phyloP scores from a whole-genome alignment of 2,888 invertebrate genomes.

The Creontiades dilutus region DNA sequence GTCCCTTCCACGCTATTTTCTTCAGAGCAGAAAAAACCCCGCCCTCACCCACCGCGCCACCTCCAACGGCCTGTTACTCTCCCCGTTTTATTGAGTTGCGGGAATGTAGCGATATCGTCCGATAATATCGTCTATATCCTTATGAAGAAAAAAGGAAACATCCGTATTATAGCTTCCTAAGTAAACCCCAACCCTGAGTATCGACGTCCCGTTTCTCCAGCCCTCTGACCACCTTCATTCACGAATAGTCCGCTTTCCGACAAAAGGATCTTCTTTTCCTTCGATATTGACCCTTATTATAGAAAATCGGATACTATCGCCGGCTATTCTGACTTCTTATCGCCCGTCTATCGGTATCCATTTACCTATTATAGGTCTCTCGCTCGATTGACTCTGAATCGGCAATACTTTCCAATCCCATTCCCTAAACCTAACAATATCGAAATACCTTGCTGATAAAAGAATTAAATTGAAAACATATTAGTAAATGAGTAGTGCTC shows the following conservation, averaged over 20 bases:
- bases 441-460: too few species aligned
- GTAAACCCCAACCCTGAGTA: neutral
- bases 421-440: too few species aligned
- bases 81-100: constrained; percentile 33
- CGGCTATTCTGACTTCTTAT: constrained; percentile 47
- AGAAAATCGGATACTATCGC: constrained; percentile 46
- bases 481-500: too few species aligned
- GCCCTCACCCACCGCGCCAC: neutral
- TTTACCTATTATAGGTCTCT: neutral
- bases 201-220: neutral
- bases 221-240: neutral
- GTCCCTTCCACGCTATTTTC: neutral
- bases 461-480: too few species aligned
- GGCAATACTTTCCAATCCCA: too few species aligned
- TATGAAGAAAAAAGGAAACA: constrained; percentile 17
- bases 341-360: neutral
- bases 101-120: constrained; percentile 31
- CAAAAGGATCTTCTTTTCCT: constrained; percentile 26
- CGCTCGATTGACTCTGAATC: neutral
- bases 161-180: neutral
- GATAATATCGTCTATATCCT: constrained; percentile 58
- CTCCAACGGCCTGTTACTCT: neutral
- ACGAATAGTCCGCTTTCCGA: neutral
- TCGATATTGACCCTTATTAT: constrained; percentile 57
- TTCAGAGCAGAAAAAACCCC: constrained; percentile 3